Evolutionary conservation across 30 jellyfish, hydroid and myxozoan genomes (phyloP), one percentile per base, ranked within the genome.

Genomic region (Morbakka virulenta): DNA sequence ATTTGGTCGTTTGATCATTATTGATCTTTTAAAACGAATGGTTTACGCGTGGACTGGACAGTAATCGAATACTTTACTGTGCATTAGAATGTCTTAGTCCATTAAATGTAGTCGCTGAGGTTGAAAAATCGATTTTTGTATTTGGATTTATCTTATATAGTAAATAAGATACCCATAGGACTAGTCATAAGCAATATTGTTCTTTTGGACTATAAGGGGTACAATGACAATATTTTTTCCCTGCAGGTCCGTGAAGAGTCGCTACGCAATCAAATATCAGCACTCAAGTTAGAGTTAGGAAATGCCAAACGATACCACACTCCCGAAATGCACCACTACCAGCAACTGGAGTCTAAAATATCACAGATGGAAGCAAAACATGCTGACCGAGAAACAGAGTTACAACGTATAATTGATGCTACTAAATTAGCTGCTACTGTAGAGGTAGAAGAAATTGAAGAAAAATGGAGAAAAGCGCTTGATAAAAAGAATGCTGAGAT

Each of bases 321-420:
- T 12, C 90, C 90, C 3, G 90, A 67, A 68, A 79, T 79, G 88
- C 90, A 70, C 25, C 88, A 79, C 50, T 79, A 33, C 50, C 68
- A 67, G 22, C 49, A 12, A 17, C 79, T 79, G 21, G 88, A 79
- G 50, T 14, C 88, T 1, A 79, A 79, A 79, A 66, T 66, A 20
- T 17, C 23, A n/a, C 49, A 12, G 76, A 36, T 79, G 81, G 90
- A 79, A 50, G 4, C 32, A 1, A 35, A 69, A 32, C 81, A 70
- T 31, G 52, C 30, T 67, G 24, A 51, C 4, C 80, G 90, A 4
- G 90, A 79, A 47, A 41, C 47, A 22, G 88, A 79, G 22, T 24
- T 79, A 75, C 76, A 50, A 29, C 26, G 6, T 3, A 32, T 79
- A 3, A 24, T 79, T 1, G 88, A 77, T 52, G 67, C 41, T 29